Evolutionary conservation across 2,113 vertebrate species (phyloP), one percentile per base, ranked within the genome.

Genomic region (Neogale vison): DNA sequence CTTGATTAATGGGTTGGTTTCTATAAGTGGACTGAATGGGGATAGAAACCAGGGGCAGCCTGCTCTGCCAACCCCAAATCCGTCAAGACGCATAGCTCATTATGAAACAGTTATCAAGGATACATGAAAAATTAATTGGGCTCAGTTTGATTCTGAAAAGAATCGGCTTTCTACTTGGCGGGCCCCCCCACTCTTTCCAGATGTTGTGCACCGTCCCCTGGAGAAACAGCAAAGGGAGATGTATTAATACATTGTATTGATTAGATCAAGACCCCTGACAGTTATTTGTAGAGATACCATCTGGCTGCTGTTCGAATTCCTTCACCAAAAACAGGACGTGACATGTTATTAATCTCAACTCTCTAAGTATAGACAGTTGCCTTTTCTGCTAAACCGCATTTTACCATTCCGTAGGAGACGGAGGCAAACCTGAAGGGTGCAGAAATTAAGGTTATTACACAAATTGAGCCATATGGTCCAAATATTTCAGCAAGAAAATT

Each of bases 391-490:
- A 99, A 99, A 99, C 98, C 98, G 88, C 98, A 99, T 99, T 99
- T 99, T 99, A 99, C 99, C 99, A 98, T 99, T 99, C 99, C 36
- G 98, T 99, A 98, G 98, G 99, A 99, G 99, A 99, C 97, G 98
- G 98, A 99, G 99, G 99, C 99, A 99, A 99, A 99, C 99, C 99
- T 99, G 99, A 99, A 99, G 99, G 99, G 99, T 99, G 99, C 99
- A 99, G 99, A 99, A 99, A 99, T 99, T 99, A 99, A 99, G 99
- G 99, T 99, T 99, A 99, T 99, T 99, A 99, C 99, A 99, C 99
- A 99, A 99, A 99, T 99, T 99, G 99, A 99, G 99, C 99, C 99
- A 99, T 99, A 99, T 99, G 99, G 99, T 99, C 99, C 99, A 99
- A 99, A 99, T 99, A 99, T 99, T 99, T 99, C 99, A 99, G 99